Base-by-base conservation (phyloP, 2,797 vertebrate species). In the Trematomus bernacchii region DNA sequence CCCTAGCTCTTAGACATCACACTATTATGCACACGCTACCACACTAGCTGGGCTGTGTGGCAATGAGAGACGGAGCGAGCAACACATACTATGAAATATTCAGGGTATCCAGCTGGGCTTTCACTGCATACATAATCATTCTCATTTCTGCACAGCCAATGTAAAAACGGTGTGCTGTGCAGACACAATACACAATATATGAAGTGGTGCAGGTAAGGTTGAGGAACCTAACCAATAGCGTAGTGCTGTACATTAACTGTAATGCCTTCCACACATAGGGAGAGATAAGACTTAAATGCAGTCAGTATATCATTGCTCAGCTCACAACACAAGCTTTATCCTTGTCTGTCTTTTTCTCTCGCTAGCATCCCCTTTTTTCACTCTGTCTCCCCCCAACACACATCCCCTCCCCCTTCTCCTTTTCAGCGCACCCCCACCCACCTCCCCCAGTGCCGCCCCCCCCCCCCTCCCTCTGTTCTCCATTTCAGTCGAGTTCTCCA, bases 401-500 rank as follows among this genome's bases (percentile, higher is more conserved):
- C 74, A 79, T 87, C 90, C 90, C 87, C 88, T 61, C 85, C 91
- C 89, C 93, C 90, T 71, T 85, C 83, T 66, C 91, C 87, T 87
- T 87, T 87, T 90, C 91, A 84, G 79, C 82, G 16, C 88, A 79
- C 91, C 89, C 88, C 85, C 85, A 64, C 79, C 75, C 27, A 65
- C 86, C 85, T 60, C 85, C 88, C 71, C 79, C 59, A 77, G 58
- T 79, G 76, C 82, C 73, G 70, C 21, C 70, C 27, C 73, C 70
- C 21, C 70, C 27, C 64, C 61, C 77, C 89, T 73, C 89, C 89
- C 90, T 83, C 92, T 92, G 93, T 94, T 95, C 94, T 95, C 95
- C 95, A 95, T 95, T 95, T 95, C 94, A 95, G 94, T 95, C 92
- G 94, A 95, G 95, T 95, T 94, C 94, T 95, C 94, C 93, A 94